phyloP scores from a whole-genome alignment of 2,888 invertebrate genomes.

The Acleris literana region DNA sequence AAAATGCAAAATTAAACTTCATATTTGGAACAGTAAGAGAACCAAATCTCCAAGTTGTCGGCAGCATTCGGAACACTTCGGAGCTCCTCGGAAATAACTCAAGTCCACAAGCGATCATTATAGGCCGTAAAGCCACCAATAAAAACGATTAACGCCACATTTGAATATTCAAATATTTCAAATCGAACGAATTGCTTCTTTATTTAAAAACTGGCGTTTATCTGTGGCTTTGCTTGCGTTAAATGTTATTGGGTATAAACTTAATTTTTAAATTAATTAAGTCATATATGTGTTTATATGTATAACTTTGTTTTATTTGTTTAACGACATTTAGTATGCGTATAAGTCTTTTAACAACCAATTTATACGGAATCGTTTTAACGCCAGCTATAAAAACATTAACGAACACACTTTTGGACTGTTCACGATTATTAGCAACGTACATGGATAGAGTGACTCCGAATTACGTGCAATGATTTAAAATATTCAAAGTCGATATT shows the following conservation, averaged over 20 bases:
- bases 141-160: slow-evolving; percentile 76
- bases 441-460: slow-evolving; percentile 20
- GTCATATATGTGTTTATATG: too few species aligned
- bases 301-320: too few species aligned
- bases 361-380: background rate
- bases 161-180: slow-evolving; percentile 72
- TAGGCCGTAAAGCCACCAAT: slow-evolving; percentile 77
- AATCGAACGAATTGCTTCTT: slow-evolving; percentile 58
- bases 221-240: background rate
- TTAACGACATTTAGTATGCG: too few species aligned
- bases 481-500: slow-evolving; percentile 10
- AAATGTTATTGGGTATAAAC: background rate
- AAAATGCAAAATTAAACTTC: background rate
- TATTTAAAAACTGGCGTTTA: slow-evolving; percentile 47
- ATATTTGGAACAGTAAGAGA: slow-evolving; percentile 12
- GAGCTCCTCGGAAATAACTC: slow-evolving; percentile 37
- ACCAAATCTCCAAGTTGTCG: background rate
- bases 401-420: background rate
- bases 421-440: background rate
- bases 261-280: too few species aligned
- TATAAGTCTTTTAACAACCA: too few species aligned
- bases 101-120: slow-evolving; percentile 65
- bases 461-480: slow-evolving; percentile 8
- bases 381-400: background rate
- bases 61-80: slow-evolving; percentile 6